Evolutionary conservation across 2,797 vertebrate species (phyloP), one percentile per base, ranked within the genome.

Genomic region (Melanotaenia trifasciata): DNA sequence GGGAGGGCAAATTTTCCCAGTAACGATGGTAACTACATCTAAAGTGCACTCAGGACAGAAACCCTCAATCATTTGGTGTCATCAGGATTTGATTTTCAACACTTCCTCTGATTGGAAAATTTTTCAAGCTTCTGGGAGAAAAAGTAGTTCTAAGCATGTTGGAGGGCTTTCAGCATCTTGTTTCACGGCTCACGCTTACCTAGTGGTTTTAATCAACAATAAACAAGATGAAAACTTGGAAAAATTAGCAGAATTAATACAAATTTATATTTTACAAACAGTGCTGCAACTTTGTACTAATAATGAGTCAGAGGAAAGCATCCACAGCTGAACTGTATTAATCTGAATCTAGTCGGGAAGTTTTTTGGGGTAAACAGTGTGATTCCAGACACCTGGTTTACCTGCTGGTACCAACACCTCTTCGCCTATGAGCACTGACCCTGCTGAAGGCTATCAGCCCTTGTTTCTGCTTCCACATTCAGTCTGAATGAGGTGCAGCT

Each of bases 301-400:
- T 36, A 36, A 36, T 12, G 36, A 43, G 4, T 43, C 5, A 18
- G 40, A 43, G 14, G 40, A 3, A 14, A 18, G 40, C 40, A 43
- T 16, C 14, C 16, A 74, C 38, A 28, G 26, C 33, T 35, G 35
- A 18, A 58, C 64, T 67, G 24, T 14, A 67, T 47, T 59, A 7
- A 38, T 71, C 79, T 67, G 33, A 61, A 56, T 67, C 72, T 22
- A 51, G 64, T 70, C 64, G 33, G 43, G 33, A 10, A 24, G 22
- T 7, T 51, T 59, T 65, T 30, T 33, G n/a, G 33, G 38, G 8
- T 64, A 47, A 32, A 5, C 4, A 67, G 57, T 5, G 3, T 32
- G 26, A 87, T 67, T 58, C 60, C 68, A 76, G n/a, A 77, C 74
- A 84, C 73, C 79, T 79, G 87, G 40, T 81, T 79, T 76, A 72